Evolutionary conservation across 2,888 invertebrate genomes (phyloP).

Genomic region (Trichopria drosophilae): DNA sequence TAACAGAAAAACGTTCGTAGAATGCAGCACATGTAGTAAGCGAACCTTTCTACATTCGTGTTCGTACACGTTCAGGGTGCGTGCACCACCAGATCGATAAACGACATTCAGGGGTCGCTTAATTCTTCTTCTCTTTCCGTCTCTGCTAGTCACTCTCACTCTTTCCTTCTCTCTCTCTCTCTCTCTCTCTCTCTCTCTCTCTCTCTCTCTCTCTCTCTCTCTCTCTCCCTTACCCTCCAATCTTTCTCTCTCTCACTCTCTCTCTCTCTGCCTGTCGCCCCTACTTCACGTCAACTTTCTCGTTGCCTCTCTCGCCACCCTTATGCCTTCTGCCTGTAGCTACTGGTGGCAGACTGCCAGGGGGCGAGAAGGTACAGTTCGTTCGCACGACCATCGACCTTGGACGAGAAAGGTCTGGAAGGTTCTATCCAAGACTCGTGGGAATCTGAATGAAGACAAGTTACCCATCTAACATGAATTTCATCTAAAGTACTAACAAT

Average conservation of each 20-base stretch:
- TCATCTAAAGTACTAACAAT: no score
- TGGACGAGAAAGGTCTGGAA: slow-evolving; percentile 43
- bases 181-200: slow-evolving; percentile 16
- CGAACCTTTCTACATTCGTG: slow-evolving; percentile 7
- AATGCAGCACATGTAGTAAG: slow-evolving; percentile 7
- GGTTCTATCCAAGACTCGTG: slow-evolving; percentile 28
- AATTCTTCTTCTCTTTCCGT: slow-evolving; percentile 21
- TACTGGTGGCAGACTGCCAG: slow-evolving; percentile 36
- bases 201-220: slow-evolving; percentile 17
- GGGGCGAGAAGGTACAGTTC: slow-evolving; percentile 35
- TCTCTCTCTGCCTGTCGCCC: slow-evolving; percentile 14
- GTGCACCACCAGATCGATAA: slow-evolving; percentile 44
- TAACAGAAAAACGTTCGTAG: no score
- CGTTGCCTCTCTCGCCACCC: slow-evolving; percentile 15
- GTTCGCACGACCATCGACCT: slow-evolving; percentile 49
- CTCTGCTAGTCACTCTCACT: slow-evolving; percentile 5
- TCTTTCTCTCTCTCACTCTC: slow-evolving; percentile 13
- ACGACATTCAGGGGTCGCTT: slow-evolving; percentile 40
- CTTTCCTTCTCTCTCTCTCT: slow-evolving; percentile 24
- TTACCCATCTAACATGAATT: no score
- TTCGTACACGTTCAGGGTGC: slow-evolving; percentile 38
- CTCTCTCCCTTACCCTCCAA: slow-evolving; percentile 17
- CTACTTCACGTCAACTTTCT: slow-evolving; percentile 6
- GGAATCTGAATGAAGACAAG: no score
- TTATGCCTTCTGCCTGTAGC: slow-evolving; percentile 17